These are phyloP conservation scores for Ormyrus thymus DNA, from an alignment of 2,888 invertebrate genomes.

Conservation along the genomic window DNA sequence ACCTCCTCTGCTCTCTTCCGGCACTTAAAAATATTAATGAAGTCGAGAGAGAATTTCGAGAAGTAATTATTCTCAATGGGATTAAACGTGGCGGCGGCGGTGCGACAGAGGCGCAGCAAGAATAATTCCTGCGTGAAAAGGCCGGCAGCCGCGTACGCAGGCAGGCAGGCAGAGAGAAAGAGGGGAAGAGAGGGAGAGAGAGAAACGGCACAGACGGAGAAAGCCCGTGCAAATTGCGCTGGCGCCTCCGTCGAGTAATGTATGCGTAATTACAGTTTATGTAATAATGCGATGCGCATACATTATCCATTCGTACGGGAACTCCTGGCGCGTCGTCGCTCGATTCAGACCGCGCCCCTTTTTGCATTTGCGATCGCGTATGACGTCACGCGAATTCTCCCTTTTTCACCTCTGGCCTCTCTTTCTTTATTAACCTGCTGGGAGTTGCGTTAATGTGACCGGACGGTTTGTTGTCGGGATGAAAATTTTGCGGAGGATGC, in stretches of 20 bases:
- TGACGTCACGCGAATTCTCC: not conserved
- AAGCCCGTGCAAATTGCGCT: constrained; percentile 34
- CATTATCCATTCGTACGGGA: constrained; percentile 54
- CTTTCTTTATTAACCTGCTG: not conserved
- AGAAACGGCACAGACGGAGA: constrained; percentile 5
- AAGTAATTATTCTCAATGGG: constrained; percentile 54
- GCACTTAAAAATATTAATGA: constrained; percentile 50
- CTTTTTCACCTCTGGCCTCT: not conserved
- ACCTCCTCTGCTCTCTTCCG: not conserved
- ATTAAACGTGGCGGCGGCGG: constrained; percentile 35
- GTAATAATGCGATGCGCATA: constrained; percentile 57
- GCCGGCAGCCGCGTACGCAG: not conserved
- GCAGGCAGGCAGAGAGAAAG: not conserved
- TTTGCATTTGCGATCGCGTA: constrained; percentile 44
- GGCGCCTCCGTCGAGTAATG: constrained; percentile 41
- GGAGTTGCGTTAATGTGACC: not conserved
- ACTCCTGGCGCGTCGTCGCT: constrained; percentile 33
- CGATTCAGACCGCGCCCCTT: constrained; percentile 26
- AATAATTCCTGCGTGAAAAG: constrained; percentile 54
- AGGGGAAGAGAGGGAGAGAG: not conserved
- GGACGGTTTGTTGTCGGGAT: not conserved
- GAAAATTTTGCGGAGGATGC: too few species aligned
- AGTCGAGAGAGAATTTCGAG: constrained; percentile 39
- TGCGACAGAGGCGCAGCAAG: constrained; percentile 31
- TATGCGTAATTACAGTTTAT: constrained; percentile 57